Percentiles rank a stretch among this genome's conserved stretches.
Evolutionary conservation across 1,140 invertebrate species (phyloP).

Genomic region (Trachymyrmex septentrionalis): DNA sequence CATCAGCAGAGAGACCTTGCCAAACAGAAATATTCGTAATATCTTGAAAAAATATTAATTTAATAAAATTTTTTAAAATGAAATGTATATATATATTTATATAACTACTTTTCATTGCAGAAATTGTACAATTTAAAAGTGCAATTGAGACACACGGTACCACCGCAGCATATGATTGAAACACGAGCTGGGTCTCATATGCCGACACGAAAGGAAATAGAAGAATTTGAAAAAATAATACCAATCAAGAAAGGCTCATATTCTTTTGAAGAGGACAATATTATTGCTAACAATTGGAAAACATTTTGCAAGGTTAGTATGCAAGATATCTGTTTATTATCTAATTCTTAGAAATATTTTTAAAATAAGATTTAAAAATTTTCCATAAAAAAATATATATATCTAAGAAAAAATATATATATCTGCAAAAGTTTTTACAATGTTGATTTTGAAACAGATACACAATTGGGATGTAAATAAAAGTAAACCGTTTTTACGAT

Average conservation of each 20-base stretch:
- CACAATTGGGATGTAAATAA: slow-evolving; percentile 74
- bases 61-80: not conserved
- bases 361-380: not conserved
- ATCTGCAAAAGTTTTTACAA: not conserved
- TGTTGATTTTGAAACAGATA: slow-evolving; percentile 66
- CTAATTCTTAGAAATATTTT: not conserved
- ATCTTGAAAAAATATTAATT: slow-evolving; percentile 10
- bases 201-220: slow-evolving; percentile 58
- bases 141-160: slow-evolving; percentile 65
- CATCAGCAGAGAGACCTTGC: not conserved
- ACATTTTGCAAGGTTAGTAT: slow-evolving; percentile 78
- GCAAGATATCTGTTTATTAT: not conserved
- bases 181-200: slow-evolving; percentile 70
- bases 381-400: not conserved
- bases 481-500: slow-evolving; percentile 73
- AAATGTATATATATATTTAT: not conserved
- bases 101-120: slow-evolving; percentile 33
- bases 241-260: slow-evolving; percentile 72
- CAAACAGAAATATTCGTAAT: not conserved
- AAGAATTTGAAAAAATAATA: slow-evolving; percentile 68
- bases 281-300: slow-evolving; percentile 78
- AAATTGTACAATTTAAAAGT: slow-evolving; percentile 59
- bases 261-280: slow-evolving; percentile 71
- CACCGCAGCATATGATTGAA: slow-evolving; percentile 78
- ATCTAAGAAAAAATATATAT: not conserved